Evolutionary conservation across 2,113 vertebrate species (phyloP).

Genomic region (Anguilla rostrata): DNA sequence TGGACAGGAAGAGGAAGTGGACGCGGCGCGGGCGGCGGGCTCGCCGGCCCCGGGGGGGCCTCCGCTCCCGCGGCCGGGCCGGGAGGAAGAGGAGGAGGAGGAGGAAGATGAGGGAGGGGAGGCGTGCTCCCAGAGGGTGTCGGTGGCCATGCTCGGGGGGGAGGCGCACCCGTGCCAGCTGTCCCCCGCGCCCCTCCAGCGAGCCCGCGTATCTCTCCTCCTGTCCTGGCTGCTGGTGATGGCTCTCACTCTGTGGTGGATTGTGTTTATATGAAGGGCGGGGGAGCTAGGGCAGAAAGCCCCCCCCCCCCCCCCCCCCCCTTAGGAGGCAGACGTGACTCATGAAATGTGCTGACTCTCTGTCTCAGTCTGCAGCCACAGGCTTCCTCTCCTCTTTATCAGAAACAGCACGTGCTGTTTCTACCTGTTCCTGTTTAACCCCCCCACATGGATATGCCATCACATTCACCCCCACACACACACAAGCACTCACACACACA

Average conservation of each 20-base stretch:
- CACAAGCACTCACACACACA: neutral
- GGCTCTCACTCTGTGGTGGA: constrained; percentile 84
- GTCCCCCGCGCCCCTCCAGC: constrained; percentile 72
- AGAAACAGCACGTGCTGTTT: neutral
- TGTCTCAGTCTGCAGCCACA: no score
- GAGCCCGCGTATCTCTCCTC: constrained; percentile 75
- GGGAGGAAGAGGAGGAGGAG: constrained; percentile 46
- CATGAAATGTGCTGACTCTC: no score
- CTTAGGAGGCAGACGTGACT: no score
- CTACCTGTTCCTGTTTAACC: neutral
- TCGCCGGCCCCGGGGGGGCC: constrained; percentile 61
- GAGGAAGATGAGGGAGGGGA: constrained; percentile 63
- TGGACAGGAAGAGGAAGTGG: constrained; percentile 77
- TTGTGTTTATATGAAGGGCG: constrained; percentile 77
- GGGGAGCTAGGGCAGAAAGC: neutral
- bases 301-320: no score
- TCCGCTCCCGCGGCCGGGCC: constrained; percentile 35
- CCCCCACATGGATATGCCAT: no score
- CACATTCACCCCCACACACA: no score
- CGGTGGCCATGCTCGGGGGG: constrained; percentile 79
- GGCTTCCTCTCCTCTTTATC: neutral
- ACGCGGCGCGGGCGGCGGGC: constrained; percentile 71
- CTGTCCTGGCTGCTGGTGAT: constrained; percentile 83
- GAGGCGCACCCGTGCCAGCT: constrained; percentile 74
- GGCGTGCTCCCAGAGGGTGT: constrained; percentile 72